Evolutionary conservation across 2,888 invertebrate genomes (phyloP), one percentile per base, ranked within the genome.

Genomic region (Cerceris ruficornis): DNA sequence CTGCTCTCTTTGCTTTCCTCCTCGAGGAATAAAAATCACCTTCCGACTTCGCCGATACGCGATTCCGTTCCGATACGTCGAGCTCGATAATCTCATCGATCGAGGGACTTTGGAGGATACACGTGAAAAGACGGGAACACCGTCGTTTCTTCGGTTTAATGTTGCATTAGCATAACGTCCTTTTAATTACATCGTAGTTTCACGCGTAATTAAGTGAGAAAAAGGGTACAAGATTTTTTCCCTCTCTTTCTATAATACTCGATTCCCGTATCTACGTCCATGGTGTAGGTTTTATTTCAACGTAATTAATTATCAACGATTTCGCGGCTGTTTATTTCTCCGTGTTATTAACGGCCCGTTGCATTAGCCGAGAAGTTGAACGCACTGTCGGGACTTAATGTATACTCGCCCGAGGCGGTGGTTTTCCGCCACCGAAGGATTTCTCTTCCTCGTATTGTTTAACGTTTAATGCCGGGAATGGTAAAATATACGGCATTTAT

Each of bases 181-280:
- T 28, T 50, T 50, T 46, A 7, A 46, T 46, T 43, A 4, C 43
- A 17, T 46, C 46, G 60, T 11, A 13, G 41, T n/a, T 62, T 59
- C 15, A 49, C 42, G 8, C 28, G 39, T 59, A 70, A 75, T 71
- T 75, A 71, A 62, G 57, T 15, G 41, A 71, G 60, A 52, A 17
- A 17, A 55, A 15, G 55, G 5, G 52, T 46, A 13, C 5, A 46
- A 8, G 13, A 46, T 46, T 46, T 46, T 11, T 13, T 46, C 13
- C 5, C 4, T 28, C 4, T 28, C 4, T 28, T 28, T 28, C 28
- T 28, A 4, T 28, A 4, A 28, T 28, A 28, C 28, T 28, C 28
- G 28, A 28, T 28, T 28, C 28, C 4, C 28, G 4, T 28, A 28
- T 28, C 28, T 28, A 28, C 28, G 28, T 28, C 28, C 4, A 4